Evolutionary conservation across 2,888 invertebrate species (phyloP).

Genomic region (Drosophila quinaria): DNA sequence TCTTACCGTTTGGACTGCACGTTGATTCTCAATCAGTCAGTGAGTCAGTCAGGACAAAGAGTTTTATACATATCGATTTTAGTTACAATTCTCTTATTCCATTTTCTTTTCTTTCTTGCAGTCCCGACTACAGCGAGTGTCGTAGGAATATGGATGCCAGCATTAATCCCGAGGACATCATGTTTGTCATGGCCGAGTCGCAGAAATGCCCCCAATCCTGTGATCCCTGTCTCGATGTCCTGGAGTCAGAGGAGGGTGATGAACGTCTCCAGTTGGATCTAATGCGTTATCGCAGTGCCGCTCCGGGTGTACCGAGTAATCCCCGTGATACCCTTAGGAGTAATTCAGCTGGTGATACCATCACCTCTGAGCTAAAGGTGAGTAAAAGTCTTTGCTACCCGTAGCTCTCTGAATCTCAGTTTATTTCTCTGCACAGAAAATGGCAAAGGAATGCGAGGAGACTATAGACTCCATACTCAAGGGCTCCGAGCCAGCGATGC

Average conservation of each 20-base stretch:
- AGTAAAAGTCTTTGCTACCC: neutral
- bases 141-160: constrained; percentile 53
- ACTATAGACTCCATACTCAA: constrained; percentile 9
- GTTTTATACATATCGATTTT: no score
- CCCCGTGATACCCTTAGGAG: constrained; percentile 50
- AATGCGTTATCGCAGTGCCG: constrained; percentile 63
- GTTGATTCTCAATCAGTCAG: no score
- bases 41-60: no score
- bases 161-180: constrained; percentile 72
- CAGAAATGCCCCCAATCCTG: constrained; percentile 31
- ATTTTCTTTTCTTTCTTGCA: constrained; percentile 8
- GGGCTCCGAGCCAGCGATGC: neutral
- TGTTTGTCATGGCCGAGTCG: constrained; percentile 71
- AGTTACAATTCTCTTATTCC: no score
- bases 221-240: constrained; percentile 35
- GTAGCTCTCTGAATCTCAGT: neutral
- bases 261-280: constrained; percentile 70
- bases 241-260: constrained; percentile 38
- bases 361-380: constrained; percentile 66
- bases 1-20: no score
- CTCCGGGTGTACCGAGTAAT: constrained; percentile 42
- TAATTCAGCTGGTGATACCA: constrained; percentile 39
- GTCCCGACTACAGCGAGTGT: constrained; percentile 10
- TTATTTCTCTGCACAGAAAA: constrained; percentile 33
- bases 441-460: constrained; percentile 50